Base-by-base conservation (phyloP, 2,888 invertebrate species). In the Euplagia quadripunctaria region DNA sequence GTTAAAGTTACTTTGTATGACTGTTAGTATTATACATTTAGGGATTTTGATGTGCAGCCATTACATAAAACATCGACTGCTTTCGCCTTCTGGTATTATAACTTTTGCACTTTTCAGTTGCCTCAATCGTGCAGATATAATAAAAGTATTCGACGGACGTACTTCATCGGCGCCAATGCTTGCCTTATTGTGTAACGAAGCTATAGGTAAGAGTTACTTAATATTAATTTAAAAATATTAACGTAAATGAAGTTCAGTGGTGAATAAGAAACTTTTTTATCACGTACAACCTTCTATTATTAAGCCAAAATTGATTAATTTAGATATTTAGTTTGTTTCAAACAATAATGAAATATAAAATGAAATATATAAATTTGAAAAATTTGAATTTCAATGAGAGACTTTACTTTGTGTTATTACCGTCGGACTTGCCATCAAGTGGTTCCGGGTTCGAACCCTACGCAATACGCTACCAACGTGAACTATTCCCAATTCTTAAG, bases 141-240 rank as follows among this genome's bases (percentile, higher is more conserved):
- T 98, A 88, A 98, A 98, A 90, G 97, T 98, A 73, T 98, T 98
- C 93, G 98, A 98, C 91, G 98, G 98, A 20, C 97, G 97, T 90
- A 96, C 97, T 79, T 96, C 97, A 41, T 95, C 96, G 81, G 96
- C 97, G 76, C 97, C 98, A 4, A 97, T 98, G 77, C 97, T 98
- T 87, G 97, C 97, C 77, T 97, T 98, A 82, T 96, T 98, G 74
- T 98, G 98, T 94, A 98, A 98, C 90, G 97, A 98, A 94, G 96
- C 97, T 81, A 94, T 97, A 85, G 96, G 96, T 96, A 89, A 90
- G 92, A 71, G 0, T 9, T 17, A 16, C 20, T 61, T 12, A 61
- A 61, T 31, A 61, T 0, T 61, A 31, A 31, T 61, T 61, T 14
- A 31, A 31, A 61, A 17, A 61, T n/a, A n/a, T n/a, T 20, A 4